These are phyloP conservation scores for Ganaspis brasiliensis DNA, from an alignment of 2,888 invertebrate genomes.

Conservation along the genomic window DNA sequence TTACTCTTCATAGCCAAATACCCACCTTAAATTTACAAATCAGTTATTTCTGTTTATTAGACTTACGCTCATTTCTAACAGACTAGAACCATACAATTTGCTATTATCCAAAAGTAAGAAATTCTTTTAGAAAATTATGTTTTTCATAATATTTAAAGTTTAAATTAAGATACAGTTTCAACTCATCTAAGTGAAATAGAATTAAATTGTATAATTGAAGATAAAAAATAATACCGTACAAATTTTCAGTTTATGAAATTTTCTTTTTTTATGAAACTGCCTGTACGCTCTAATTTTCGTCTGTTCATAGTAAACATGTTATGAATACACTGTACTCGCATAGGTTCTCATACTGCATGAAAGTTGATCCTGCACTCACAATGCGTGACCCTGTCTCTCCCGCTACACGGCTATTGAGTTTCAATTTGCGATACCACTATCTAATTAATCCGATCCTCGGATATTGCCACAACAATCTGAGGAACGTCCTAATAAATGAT, in stretches of 20 bases:
- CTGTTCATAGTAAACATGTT: constrained; percentile 47
- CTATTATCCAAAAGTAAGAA: no score
- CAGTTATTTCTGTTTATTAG: no score
- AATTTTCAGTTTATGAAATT: neutral
- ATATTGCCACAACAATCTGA: constrained; percentile 47
- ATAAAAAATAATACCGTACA: no score
- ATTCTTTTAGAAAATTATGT: no score
- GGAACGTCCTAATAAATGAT: constrained; percentile 25
- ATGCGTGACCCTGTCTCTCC: constrained; percentile 62
- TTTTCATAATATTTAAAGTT: no score
- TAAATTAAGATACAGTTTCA: no score
- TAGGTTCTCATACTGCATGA: constrained; percentile 63
- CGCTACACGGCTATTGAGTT: constrained; percentile 72
- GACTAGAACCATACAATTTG: no score
- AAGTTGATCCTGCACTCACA: constrained; percentile 67
- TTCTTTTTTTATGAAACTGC: neutral
- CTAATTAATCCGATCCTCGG: constrained; percentile 70
- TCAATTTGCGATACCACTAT: constrained; percentile 71
- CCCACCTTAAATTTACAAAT: no score
- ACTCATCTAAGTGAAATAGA: no score
- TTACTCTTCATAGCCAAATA: no score
- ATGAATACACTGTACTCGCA: constrained; percentile 56
- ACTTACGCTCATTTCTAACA: no score
- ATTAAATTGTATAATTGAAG: no score
- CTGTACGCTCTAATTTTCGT: constrained; percentile 14